Evolutionary conservation across 92 coral and sea anemone genomes (phyloP), one percentile per base, ranked within the genome.

Genomic region (Porites divaricata): DNA sequence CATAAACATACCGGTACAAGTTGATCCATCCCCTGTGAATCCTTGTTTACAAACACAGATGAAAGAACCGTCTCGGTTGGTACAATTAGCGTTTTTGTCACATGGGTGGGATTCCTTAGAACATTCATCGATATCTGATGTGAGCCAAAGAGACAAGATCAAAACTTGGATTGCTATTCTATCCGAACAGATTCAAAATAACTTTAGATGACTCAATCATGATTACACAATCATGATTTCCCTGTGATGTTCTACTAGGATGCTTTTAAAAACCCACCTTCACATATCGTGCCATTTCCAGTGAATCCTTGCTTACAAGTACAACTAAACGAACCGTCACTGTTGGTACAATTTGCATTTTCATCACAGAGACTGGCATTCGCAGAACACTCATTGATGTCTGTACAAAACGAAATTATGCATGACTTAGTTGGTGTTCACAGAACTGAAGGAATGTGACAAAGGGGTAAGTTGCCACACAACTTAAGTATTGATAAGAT

Each of bases 311-410:
- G 67, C 13, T 74, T 82, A 70, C 96, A 93, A 13, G 67, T 35
- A 64, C 93, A 93, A 26, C 17, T 24, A 76, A 87, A 93, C 48
- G 96, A 93, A 7, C 93, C 96, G 50, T 81, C 16, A 19, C 76
- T 84, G 77, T 93, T 93, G 21, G 74, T 65, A 58, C 95, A 92
- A 1, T 76, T 56, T 51, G 93, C 89, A 67, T 89, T 84, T 5
- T 51, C 77, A 22, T 84, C 72, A 56, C 92, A 89, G 9, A 84
- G 85, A 17, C 80, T 17, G 28, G 66, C 2, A 2, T 52, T 76
- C 17, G 54, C 53, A 8, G 74, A 58, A 67, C 93, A 90, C 68
- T 90, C 93, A 72, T 91, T 85, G 19, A 85, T 73, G 22, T 89
- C 92, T 91, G 28, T 22, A 66, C 70, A 10, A 16, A 9, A 11